Conservation (phyloP, 2,888 invertebrate genomes). For the Tipula lateralis region DNA sequence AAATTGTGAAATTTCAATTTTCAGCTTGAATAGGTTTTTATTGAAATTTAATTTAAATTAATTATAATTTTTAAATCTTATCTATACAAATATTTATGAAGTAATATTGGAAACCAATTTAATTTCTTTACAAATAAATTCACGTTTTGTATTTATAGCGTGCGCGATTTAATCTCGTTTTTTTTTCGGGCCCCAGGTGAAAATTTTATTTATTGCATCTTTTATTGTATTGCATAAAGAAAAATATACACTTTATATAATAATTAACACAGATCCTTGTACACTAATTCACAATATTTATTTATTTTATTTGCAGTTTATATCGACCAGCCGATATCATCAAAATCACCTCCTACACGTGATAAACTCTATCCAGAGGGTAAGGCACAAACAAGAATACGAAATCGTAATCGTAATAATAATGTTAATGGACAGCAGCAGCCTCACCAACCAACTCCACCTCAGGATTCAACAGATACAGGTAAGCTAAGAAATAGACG, state of each 20-base stretch:
- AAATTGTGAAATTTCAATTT: constrained; percentile 19
- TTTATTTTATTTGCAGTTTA: constrained; percentile 51
- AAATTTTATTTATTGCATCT: neutral
- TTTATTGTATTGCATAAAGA: neutral
- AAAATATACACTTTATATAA: neutral
- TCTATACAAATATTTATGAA: neutral
- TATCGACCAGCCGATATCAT: constrained; percentile 66
- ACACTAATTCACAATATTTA: neutral
- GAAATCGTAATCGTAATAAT: constrained; percentile 42
- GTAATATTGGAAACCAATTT: neutral
- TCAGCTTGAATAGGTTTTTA: neutral
- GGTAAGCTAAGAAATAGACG: constrained; percentile 36
- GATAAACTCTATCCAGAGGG: constrained; percentile 74
- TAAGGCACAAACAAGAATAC: constrained; percentile 58
- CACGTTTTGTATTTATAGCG: neutral
- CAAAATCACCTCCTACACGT: constrained; percentile 73
- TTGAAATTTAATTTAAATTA: constrained; percentile 6
- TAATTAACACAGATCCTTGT: neutral
- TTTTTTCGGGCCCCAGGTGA: neutral
- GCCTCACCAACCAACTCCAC: constrained; percentile 33
- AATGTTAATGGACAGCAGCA: neutral
- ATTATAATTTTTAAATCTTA: neutral
- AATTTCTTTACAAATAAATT: neutral
- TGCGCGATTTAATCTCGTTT: neutral
- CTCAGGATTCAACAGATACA: constrained; percentile 38